A percentile compares a stretch with the other conserved stretches of the same genome.
Evolutionary conservation across 2,888 invertebrate genomes (phyloP).

Genomic region (Fragum fragum): DNA sequence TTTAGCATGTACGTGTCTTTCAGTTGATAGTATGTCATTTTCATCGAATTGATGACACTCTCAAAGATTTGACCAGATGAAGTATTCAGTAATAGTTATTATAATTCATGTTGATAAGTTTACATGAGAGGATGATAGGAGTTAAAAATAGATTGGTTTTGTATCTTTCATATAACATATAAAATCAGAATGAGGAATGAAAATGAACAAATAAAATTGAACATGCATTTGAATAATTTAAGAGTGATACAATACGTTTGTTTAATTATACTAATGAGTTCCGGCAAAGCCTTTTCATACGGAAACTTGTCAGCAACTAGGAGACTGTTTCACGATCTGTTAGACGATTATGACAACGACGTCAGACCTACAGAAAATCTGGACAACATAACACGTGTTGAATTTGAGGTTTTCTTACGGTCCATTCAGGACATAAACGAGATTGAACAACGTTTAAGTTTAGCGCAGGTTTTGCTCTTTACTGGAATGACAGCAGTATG

Average conservation of each 20-base stretch:
- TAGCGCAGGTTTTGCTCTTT: not conserved
- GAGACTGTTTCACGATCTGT: not conserved
- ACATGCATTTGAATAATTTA: too few species aligned
- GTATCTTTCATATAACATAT: too few species aligned
- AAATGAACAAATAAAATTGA: too few species aligned
- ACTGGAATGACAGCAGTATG: constrained; percentile 2
- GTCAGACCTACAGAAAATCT: not conserved
- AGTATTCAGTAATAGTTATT: too few species aligned
- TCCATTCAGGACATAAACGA: constrained; percentile 4
- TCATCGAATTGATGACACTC: too few species aligned
- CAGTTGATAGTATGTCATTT: too few species aligned
- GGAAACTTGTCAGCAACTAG: not conserved
- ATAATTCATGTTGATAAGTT: too few species aligned
- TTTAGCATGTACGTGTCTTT: too few species aligned
- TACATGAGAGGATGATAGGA: too few species aligned
- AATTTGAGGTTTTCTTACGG: not conserved
- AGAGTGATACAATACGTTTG: not conserved
- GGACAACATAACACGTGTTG: not conserved
- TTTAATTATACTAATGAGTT: not conserved
- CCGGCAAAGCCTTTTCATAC: not conserved
- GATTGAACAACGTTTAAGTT: not conserved
- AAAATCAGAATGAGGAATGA: too few species aligned
- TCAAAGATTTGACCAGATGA: too few species aligned
- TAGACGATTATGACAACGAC: not conserved
- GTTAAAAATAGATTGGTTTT: too few species aligned